phyloP scores from a whole-genome alignment of 2,113 vertebrate genomes.

The Noturus placidus region DNA sequence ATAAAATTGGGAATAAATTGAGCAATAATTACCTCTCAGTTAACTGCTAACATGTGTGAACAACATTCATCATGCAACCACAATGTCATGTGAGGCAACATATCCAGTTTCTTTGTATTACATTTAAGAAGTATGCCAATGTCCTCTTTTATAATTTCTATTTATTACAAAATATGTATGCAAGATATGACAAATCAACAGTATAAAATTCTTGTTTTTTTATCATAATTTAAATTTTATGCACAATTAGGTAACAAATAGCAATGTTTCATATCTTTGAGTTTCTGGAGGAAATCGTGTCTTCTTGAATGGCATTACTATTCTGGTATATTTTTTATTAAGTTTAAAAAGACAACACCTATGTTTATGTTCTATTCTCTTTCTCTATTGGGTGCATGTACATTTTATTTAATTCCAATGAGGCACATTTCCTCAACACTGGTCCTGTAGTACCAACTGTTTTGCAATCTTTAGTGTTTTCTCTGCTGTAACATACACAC shows the following conservation, averaged over 20 bases:
- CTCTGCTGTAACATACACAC: not conserved
- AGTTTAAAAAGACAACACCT: not conserved
- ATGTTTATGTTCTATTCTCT: not conserved
- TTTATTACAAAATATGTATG: not conserved
- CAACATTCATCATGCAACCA: not conserved
- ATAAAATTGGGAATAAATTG: not conserved
- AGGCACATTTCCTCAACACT: not conserved
- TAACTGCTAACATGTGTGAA: not conserved
- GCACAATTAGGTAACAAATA: not conserved
- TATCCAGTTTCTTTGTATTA: slow-evolving; percentile 19
- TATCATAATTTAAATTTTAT: not conserved
- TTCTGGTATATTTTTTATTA: not conserved
- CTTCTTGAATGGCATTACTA: not conserved
- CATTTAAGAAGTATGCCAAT: slow-evolving; percentile 8
- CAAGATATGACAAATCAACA: slow-evolving; percentile 30
- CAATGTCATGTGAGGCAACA: not conserved
- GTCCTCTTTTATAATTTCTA: not conserved
- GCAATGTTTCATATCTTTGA: not conserved
- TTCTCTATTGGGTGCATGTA: slow-evolving; percentile 16
- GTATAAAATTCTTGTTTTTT: not conserved
- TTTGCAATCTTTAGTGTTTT: not conserved
- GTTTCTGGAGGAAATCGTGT: not conserved
- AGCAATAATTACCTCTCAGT: not conserved
- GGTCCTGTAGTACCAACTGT: not conserved
- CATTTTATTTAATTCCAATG: slow-evolving; percentile 17